phyloP scores from a whole-genome alignment of 2,113 vertebrate species.

The Amblyopsis rosae region DNA sequence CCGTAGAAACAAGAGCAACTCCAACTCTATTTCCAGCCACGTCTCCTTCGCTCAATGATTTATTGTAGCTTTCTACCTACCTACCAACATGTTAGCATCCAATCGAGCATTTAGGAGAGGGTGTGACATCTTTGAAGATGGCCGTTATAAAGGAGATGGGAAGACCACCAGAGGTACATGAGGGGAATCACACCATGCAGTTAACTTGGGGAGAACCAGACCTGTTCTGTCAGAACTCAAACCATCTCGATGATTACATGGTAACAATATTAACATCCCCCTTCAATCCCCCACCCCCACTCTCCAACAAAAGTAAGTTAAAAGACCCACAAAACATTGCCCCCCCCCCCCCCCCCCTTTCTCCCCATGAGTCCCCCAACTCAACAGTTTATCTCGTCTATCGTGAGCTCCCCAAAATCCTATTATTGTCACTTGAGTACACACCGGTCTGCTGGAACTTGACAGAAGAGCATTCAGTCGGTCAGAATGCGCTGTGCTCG shows the following conservation, averaged over 20 bases:
- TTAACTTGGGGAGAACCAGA: slow-evolving; percentile 12
- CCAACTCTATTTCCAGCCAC: slow-evolving; percentile 81
- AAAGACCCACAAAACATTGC: slow-evolving; percentile 25
- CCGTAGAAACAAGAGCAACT: slow-evolving; percentile 85
- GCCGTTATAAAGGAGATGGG: slow-evolving; percentile 50
- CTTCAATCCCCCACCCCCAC: not conserved
- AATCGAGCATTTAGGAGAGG: slow-evolving; percentile 60
- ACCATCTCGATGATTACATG: slow-evolving; percentile 20
- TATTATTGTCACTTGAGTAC: slow-evolving; percentile 51
- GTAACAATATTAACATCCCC: slow-evolving; percentile 41
- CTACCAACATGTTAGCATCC: slow-evolving; percentile 64
- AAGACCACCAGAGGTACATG: slow-evolving; percentile 19
- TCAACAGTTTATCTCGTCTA: slow-evolving; percentile 53
- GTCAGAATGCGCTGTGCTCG: slow-evolving; percentile 22
- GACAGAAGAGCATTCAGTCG: slow-evolving; percentile 27
- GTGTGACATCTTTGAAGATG: slow-evolving; percentile 55
- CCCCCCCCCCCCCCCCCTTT: slow-evolving; percentile 33
- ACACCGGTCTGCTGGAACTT: slow-evolving; percentile 40
- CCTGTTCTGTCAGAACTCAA: slow-evolving; percentile 33
- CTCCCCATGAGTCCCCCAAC: slow-evolving; percentile 17
- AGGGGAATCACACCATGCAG: slow-evolving; percentile 18
- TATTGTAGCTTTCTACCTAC: slow-evolving; percentile 62
- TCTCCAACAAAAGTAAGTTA: slow-evolving; percentile 3
- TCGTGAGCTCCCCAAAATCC: slow-evolving; percentile 58
- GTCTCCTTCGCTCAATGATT: slow-evolving; percentile 74